Evolutionary conservation across 2,113 vertebrate genomes (phyloP).

Genomic region (Corvus hawaiiensis): DNA sequence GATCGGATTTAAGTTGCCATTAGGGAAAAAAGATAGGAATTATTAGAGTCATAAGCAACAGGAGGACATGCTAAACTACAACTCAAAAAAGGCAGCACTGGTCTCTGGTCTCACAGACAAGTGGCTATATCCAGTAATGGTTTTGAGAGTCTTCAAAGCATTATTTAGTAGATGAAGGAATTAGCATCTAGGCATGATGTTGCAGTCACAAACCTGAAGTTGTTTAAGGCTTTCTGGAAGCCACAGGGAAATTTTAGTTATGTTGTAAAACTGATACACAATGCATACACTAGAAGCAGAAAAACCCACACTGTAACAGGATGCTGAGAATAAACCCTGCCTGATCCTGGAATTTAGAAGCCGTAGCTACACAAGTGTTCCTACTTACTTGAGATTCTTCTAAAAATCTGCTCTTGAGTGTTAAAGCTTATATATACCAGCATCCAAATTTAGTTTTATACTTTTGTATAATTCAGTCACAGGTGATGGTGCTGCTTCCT

Average conservation of each 20-base stretch:
- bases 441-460: neutral
- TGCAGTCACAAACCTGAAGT: neutral
- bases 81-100: neutral
- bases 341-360: neutral
- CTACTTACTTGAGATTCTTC: neutral
- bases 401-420: neutral
- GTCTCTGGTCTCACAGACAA: neutral
- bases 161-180: neutral
- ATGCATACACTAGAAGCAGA: fast-evolving
- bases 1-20: neutral
- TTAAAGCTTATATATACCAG: neutral
- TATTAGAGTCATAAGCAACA: neutral
- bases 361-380: neutral
- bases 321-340: neutral
- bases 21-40: neutral
- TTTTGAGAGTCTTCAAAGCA: neutral
- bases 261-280: neutral
- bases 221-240: neutral
- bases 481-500: neutral
- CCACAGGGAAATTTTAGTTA: neutral
- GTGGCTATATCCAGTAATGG: neutral
- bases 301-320: fast-evolving
- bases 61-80: neutral
- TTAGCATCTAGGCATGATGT: neutral
- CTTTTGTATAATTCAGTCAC: neutral